phyloP scores from a whole-genome alignment of 2,113 vertebrate genomes.

The Brachyhypopomus gauderio region DNA sequence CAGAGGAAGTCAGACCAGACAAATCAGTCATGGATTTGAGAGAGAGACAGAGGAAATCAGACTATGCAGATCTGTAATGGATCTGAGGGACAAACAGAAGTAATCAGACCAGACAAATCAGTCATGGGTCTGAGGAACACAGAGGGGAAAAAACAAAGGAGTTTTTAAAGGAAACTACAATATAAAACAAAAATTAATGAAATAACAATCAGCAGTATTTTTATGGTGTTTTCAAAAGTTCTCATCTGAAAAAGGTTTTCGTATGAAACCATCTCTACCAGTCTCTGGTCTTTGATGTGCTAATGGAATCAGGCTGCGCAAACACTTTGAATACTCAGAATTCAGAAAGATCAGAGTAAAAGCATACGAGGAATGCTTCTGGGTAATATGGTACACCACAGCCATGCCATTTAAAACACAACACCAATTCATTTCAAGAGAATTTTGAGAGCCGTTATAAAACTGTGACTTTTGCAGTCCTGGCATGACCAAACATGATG shows the following conservation, averaged over 20 bases:
- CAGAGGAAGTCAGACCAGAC: constrained; percentile 72
- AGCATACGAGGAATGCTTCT: not conserved
- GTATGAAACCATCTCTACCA: too few relatives aligned
- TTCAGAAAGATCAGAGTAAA: not conserved
- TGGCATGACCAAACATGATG: constrained; percentile 31
- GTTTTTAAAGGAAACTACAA: too few relatives aligned
- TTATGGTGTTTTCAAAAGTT: too few relatives aligned
- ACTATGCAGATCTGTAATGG: too few relatives aligned
- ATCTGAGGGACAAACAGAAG: too few relatives aligned
- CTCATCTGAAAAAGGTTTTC: too few relatives aligned
- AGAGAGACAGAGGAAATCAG: not conserved
- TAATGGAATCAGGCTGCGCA: not conserved
- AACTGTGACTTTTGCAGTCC: not conserved
- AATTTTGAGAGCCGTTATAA: not conserved
- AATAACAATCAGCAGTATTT: too few relatives aligned
- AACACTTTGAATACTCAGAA: not conserved
- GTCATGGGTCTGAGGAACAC: too few relatives aligned
- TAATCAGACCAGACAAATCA: too few relatives aligned
- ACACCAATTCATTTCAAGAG: not conserved
- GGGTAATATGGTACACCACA: not conserved
- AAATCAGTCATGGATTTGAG: constrained; percentile 81
- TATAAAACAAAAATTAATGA: too few relatives aligned
- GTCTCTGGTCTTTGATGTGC: too few relatives aligned
- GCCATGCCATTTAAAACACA: not conserved
- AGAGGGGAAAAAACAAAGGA: too few relatives aligned